These are phyloP conservation scores for Gobius niger DNA, from an alignment of 2,113 vertebrate species.

Conservation along the genomic window DNA sequence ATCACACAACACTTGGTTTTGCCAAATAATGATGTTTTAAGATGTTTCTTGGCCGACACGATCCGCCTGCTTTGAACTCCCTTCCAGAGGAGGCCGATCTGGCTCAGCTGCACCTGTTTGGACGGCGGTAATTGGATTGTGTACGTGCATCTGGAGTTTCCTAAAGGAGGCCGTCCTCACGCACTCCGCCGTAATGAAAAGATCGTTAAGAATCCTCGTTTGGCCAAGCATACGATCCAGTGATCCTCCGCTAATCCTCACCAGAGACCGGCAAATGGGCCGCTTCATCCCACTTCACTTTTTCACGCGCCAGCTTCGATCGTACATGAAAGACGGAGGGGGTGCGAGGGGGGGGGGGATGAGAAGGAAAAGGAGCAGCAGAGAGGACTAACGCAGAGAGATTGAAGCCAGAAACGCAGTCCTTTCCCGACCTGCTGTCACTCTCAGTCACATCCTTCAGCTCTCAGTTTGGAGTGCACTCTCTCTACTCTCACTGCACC, in stretches of 20 bases:
- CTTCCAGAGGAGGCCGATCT: no score
- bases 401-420: no score
- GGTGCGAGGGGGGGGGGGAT: conserved; percentile 24
- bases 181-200: conserved; percentile 73
- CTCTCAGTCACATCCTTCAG: no score
- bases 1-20: no score
- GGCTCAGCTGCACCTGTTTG: conserved; percentile 50
- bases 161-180: conserved; percentile 77
- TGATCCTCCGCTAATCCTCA: conserved; percentile 74
- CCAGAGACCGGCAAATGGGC: conserved; percentile 69
- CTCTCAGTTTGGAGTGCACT: no score
- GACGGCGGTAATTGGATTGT: conserved; percentile 61
- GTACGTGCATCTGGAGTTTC: conserved; percentile 61
- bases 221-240: conserved; percentile 76
- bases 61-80: conserved; percentile 7
- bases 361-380: no score
- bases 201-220: conserved; percentile 77
- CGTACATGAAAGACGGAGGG: conserved; percentile 57
- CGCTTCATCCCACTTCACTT: conserved; percentile 55
- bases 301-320: conserved; percentile 68
- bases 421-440: no score
- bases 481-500: no score
- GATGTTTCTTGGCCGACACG: no score
- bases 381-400: no score
- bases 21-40: no score